phyloP scores from a whole-genome alignment of 1,140 invertebrate species.

The Palaemon carinicauda region DNA sequence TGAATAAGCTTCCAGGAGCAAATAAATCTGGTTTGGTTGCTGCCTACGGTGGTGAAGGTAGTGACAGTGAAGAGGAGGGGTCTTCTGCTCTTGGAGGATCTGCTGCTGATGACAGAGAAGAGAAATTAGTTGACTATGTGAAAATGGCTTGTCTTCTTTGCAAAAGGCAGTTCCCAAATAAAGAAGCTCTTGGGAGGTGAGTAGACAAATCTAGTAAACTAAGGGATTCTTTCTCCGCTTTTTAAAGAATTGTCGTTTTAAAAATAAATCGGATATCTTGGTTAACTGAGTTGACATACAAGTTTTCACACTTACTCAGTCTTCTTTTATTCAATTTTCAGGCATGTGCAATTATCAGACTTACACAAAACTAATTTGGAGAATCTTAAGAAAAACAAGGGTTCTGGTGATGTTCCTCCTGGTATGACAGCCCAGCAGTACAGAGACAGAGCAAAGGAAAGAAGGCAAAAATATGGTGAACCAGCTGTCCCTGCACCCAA shows the following conservation, averaged over 20 bases:
- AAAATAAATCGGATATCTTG: no score
- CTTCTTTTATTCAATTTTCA: conserved; percentile 39
- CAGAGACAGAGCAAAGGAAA: conserved; percentile 94
- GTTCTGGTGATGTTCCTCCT: conserved; percentile 67
- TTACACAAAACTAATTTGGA: conserved; percentile 94
- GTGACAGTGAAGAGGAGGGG: conserved; percentile 71
- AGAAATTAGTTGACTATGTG: conserved; percentile 79
- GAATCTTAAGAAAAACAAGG: conserved; percentile 71
- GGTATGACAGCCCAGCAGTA: conserved; percentile 71
- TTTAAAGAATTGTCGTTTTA: no score
- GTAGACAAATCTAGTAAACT: neutral
- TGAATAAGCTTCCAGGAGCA: conserved; percentile 37
- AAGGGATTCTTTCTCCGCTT: no score
- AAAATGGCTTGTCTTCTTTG: conserved; percentile 95
- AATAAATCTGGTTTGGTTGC: conserved; percentile 71
- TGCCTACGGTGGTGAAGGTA: conserved; percentile 78
- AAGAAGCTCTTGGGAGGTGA: conserved; percentile 80
- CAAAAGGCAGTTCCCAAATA: conserved; percentile 91
- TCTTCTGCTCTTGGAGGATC: conserved; percentile 15
- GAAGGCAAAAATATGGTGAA: conserved; percentile 92
- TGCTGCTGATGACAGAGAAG: conserved; percentile 63
- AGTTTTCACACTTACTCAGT: neutral
- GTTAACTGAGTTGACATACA: no score
- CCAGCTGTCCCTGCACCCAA: conserved; percentile 76
- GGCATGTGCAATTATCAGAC: conserved; percentile 93